Evolutionary conservation across 1,140 invertebrate species (phyloP).

Genomic region (Zaprionus kolodkinae): DNA sequence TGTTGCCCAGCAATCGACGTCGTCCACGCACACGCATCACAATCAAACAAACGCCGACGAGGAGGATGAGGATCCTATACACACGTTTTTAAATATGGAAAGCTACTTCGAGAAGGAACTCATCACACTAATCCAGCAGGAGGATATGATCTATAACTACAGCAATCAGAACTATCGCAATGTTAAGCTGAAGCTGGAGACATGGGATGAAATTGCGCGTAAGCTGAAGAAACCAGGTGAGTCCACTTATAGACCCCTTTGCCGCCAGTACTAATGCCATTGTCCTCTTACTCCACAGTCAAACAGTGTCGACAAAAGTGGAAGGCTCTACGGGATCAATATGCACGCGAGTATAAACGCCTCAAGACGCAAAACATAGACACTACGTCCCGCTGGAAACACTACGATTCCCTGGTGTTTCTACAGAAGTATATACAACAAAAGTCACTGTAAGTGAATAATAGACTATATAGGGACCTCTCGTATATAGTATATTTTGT

Average conservation of each 20-base stretch:
- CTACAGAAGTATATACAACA: slow-evolving; percentile 79
- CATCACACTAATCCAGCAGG: slow-evolving; percentile 72
- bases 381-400: slow-evolving; percentile 76
- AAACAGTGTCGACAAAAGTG: slow-evolving; percentile 80
- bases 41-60: slow-evolving; percentile 59
- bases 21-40: slow-evolving; percentile 25
- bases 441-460: slow-evolving; percentile 64
- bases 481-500: not conserved
- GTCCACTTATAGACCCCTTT: not conserved
- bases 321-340: slow-evolving; percentile 82
- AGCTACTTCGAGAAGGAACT: slow-evolving; percentile 81
- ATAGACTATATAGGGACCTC: not conserved
- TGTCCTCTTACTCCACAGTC: slow-evolving; percentile 36
- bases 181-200: slow-evolving; percentile 71
- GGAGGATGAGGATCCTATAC: slow-evolving; percentile 79
- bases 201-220: slow-evolving; percentile 79
- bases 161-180: slow-evolving; percentile 80
- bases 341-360: slow-evolving; percentile 80
- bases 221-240: slow-evolving; percentile 78
- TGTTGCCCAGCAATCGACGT: slow-evolving; percentile 17
- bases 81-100: slow-evolving; percentile 80
- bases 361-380: slow-evolving; percentile 66
- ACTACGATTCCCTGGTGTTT: slow-evolving; percentile 78
- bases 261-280: not conserved
- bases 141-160: slow-evolving; percentile 78